Conservation (phyloP, 2,797 vertebrate genomes). For the Meriones psammophilus region DNA sequence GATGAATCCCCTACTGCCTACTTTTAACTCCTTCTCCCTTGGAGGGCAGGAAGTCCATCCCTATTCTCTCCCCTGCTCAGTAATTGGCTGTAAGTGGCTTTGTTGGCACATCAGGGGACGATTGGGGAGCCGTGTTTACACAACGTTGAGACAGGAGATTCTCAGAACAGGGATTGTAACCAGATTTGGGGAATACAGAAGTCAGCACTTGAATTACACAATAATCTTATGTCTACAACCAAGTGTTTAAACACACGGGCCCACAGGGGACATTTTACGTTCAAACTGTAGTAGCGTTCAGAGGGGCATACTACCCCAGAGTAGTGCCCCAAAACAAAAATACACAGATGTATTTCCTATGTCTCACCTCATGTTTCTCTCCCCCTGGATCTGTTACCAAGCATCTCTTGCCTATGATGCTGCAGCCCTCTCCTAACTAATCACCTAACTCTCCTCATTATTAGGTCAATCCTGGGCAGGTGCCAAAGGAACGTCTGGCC, state of each 20-base stretch:
- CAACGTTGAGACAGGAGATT: too few relatives aligned
- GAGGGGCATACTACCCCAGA: neutral
- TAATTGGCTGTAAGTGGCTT: too few relatives aligned
- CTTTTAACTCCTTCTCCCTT: too few relatives aligned
- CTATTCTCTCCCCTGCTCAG: too few relatives aligned
- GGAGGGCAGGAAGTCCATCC: too few relatives aligned
- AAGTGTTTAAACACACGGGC: neutral
- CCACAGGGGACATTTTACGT: neutral
- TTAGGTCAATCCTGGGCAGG: neutral
- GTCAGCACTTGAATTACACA: too few relatives aligned
- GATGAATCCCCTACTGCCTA: too few relatives aligned
- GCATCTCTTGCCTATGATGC: neutral
- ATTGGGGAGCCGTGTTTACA: too few relatives aligned
- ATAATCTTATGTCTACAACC: neutral
- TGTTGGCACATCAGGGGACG: too few relatives aligned
- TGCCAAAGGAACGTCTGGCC: neutral
- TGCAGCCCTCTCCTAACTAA: too few relatives aligned
- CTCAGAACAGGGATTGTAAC: too few relatives aligned
- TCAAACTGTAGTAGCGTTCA: neutral
- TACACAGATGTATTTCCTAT: neutral
- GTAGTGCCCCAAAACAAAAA: neutral
- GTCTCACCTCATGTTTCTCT: neutral
- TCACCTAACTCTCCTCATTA: neutral
- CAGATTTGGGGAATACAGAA: too few relatives aligned
- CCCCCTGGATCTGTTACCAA: neutral